Base-by-base conservation (phyloP, 2,113 vertebrate genomes). In the Meleagris gallopavo region DNA sequence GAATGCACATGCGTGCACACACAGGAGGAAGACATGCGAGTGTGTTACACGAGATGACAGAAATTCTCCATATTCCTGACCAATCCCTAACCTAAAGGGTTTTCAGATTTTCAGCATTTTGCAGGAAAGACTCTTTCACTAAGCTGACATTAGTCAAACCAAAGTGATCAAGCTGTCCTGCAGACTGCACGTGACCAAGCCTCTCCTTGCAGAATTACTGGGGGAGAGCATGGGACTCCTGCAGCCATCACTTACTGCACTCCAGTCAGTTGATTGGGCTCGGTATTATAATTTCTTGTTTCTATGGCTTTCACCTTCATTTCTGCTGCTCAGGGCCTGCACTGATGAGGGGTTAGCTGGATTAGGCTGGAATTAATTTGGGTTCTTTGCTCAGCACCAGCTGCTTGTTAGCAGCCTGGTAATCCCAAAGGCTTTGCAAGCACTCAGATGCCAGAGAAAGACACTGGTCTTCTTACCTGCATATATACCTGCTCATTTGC, bases 31-130 rank as follows among this genome's bases (percentile, higher is more conserved):
- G 94, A 96, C 17, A 4, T 40, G 34, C 73, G 43, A 76, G 93
- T 74, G 85, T 93, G 94, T 94, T 88, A 79, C 80, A 3, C 45
- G 13, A 18, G 32, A 16, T 85, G 95, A 95, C 95, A 94, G 94
- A 41, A 78, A 80, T 72, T 74, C 90, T 73, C 81, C 55, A 2
- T 84, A 38, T 66, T 89, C 75, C 93, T 73, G 57, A 64, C 36
- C 96, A 36, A 20, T 81, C 86, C 85, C 67, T 71, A 38, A 57
- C 86, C 83, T 67, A 57, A 93, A 80, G 81, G 46, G 84, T 40
- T 93, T 95, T 83, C 81, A 34, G 66, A 66, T 94, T 86, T 74
- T 64, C 71, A 74, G 82, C 69, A 46, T 55, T 85, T 76, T 36
- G 54, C 92, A 92, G 86, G 79, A 85, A 91, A 65, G 82, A 13